Evolutionary conservation across 2,888 invertebrate species (phyloP).

Genomic region (Tryphoninae sp.): DNA sequence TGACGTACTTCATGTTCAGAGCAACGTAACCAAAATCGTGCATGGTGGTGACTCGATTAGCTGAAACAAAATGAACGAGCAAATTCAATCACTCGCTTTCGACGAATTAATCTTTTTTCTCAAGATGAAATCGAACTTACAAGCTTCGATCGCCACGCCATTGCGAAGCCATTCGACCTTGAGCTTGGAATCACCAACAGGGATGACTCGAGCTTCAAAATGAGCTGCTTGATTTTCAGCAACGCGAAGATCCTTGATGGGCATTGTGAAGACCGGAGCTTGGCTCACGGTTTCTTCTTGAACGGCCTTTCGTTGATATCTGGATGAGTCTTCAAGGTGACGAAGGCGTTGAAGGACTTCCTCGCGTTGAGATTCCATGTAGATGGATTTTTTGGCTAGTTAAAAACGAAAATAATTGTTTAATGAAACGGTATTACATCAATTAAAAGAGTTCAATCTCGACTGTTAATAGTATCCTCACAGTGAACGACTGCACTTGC

Average conservation of each 20-base stretch:
- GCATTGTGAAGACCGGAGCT: slow-evolving; percentile 96
- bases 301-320: slow-evolving; percentile 87
- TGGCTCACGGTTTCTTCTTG: slow-evolving; percentile 92
- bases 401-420: slow-evolving; percentile 11
- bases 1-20: slow-evolving; percentile 95
- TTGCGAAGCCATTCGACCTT: slow-evolving; percentile 96
- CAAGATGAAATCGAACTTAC: slow-evolving; percentile 82
- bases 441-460: slow-evolving; percentile 2
- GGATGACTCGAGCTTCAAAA: slow-evolving; percentile 96
- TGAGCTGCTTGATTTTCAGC: slow-evolving; percentile 96
- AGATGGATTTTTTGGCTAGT: slow-evolving; percentile 89
- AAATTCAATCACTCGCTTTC: not conserved
- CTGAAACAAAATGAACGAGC: slow-evolving; percentile 77
- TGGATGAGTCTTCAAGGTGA: slow-evolving; percentile 90
- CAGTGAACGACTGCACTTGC: slow-evolving; percentile 93
- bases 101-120: slow-evolving; percentile 13
- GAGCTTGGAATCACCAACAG: slow-evolving; percentile 96
- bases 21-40: slow-evolving; percentile 99
- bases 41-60: slow-evolving; percentile 96
- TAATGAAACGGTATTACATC: slow-evolving; percentile 13
- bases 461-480: slow-evolving; percentile 76
- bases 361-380: slow-evolving; percentile 94
- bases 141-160: slow-evolving; percentile 94
- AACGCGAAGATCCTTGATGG: slow-evolving; percentile 92
- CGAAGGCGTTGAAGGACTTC: slow-evolving; percentile 90